Evolutionary conservation across 2,797 vertebrate species (phyloP).

Genomic region (Delichon dasypus): DNA sequence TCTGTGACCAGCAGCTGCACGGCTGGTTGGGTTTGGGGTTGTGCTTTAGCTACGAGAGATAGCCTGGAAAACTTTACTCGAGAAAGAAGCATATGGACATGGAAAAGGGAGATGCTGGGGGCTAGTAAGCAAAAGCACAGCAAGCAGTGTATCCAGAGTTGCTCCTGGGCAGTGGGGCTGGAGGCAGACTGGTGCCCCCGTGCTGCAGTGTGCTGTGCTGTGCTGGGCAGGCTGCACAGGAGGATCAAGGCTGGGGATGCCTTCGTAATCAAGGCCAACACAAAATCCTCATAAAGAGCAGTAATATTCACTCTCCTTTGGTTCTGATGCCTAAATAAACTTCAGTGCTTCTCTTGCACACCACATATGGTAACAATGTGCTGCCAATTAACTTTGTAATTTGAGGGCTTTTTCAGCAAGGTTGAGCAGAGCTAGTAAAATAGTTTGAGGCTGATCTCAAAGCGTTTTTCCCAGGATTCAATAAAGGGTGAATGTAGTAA

Average conservation of each 20-base stretch:
- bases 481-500: slow-evolving; percentile 61
- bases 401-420: slow-evolving; percentile 57
- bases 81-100: background rate
- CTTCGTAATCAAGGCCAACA: slow-evolving; percentile 28
- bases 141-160: background rate
- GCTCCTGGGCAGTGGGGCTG: background rate
- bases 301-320: slow-evolving; percentile 53
- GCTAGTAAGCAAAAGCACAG: background rate
- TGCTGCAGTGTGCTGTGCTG: background rate
- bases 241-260: slow-evolving; percentile 24
- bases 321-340: slow-evolving; percentile 65
- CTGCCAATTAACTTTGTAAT: slow-evolving; percentile 70
- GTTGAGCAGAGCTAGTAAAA: slow-evolving; percentile 59
- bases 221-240: background rate
- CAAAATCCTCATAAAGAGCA: slow-evolving; percentile 46
- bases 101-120: background rate
- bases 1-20: background rate
- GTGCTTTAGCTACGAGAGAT: background rate
- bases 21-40: background rate
- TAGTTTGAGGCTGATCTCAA: slow-evolving; percentile 62
- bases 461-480: slow-evolving; percentile 60
- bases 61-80: background rate
- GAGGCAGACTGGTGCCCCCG: background rate
- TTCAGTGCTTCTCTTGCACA: slow-evolving; percentile 28
- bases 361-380: slow-evolving; percentile 73